Percentiles rank a stretch among this genome's conserved stretches.
phyloP scores from a whole-genome alignment of 2,888 invertebrate species.

The Brenthis daphne region DNA sequence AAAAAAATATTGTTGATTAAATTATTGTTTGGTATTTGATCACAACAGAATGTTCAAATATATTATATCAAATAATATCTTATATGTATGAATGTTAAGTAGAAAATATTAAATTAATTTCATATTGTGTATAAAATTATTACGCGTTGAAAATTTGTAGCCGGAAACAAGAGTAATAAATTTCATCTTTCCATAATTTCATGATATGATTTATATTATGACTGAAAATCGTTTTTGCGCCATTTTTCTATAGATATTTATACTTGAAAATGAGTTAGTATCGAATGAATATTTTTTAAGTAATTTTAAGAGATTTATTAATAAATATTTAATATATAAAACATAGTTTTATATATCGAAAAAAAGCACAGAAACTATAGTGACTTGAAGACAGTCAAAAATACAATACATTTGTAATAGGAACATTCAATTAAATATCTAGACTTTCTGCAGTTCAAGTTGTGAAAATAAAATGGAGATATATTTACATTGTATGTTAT shows the following conservation, averaged over 20 bases:
- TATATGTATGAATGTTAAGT: slow-evolving; percentile 12
- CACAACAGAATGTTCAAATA: not conserved
- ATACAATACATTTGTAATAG: too few relatives aligned
- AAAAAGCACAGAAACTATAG: too few relatives aligned
- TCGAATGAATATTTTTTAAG: not conserved
- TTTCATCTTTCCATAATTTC: slow-evolving; percentile 74
- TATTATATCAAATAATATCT: slow-evolving; percentile 11
- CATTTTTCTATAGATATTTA: slow-evolving; percentile 16
- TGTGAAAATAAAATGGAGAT: too few relatives aligned
- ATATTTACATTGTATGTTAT: too few relatives aligned
- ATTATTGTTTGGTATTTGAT: not conserved
- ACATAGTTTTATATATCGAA: too few relatives aligned
- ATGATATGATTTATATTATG: slow-evolving; percentile 68
- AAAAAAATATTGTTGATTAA: too few relatives aligned
- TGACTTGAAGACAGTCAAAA: too few relatives aligned
- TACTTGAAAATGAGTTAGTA: not conserved
- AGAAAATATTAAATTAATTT: slow-evolving; percentile 49
- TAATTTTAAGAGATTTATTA: too few relatives aligned
- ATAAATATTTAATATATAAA: too few relatives aligned
- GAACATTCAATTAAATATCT: too few relatives aligned
- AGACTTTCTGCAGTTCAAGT: too few relatives aligned
- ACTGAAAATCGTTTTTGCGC: slow-evolving; percentile 25
- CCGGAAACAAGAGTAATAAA: slow-evolving; percentile 72
- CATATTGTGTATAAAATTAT: slow-evolving; percentile 65
- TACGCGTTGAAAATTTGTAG: slow-evolving; percentile 71